These are phyloP conservation scores for Leucoraja erinaceus DNA, from an alignment of 2,113 vertebrate genomes.

Conservation along the genomic window DNA sequence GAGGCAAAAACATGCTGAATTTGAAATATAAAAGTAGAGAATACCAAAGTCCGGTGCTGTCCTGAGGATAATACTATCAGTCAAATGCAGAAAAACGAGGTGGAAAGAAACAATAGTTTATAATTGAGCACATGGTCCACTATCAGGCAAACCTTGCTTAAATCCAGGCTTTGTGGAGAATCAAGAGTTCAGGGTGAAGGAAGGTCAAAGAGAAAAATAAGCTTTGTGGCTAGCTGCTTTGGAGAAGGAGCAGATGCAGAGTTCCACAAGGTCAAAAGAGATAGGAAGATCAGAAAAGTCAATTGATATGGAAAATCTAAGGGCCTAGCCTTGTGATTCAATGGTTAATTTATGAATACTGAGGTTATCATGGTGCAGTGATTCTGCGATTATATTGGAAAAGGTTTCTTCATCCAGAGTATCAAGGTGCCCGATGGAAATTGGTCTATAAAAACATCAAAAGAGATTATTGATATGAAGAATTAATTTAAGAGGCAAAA, in stretches of 20 bases:
- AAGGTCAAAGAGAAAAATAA: not conserved
- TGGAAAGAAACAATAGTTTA: not conserved
- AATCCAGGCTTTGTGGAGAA: not conserved
- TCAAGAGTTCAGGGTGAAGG: not conserved
- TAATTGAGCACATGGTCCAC: not conserved
- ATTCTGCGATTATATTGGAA: not conserved
- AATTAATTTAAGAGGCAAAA: not conserved
- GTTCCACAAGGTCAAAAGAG: not conserved
- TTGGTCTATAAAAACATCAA: not conserved
- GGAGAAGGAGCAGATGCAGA: not conserved
- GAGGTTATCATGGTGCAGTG: not conserved
- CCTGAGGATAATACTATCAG: not conserved
- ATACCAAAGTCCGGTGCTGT: not conserved
- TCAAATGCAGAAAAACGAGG: not conserved
- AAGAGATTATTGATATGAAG: not conserved
- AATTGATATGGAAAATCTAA: not conserved
- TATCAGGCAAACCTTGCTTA: not conserved
- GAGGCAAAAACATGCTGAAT: not conserved
- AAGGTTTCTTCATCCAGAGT: too few relatives aligned
- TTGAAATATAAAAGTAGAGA: too few relatives aligned
- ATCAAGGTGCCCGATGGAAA: not conserved
- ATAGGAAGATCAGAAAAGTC: not conserved
- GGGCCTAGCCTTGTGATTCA: not conserved
- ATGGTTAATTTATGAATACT: not conserved
- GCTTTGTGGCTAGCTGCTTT: not conserved